Base-by-base conservation (phyloP, 2,888 invertebrate genomes). In the Lypha dubia region DNA sequence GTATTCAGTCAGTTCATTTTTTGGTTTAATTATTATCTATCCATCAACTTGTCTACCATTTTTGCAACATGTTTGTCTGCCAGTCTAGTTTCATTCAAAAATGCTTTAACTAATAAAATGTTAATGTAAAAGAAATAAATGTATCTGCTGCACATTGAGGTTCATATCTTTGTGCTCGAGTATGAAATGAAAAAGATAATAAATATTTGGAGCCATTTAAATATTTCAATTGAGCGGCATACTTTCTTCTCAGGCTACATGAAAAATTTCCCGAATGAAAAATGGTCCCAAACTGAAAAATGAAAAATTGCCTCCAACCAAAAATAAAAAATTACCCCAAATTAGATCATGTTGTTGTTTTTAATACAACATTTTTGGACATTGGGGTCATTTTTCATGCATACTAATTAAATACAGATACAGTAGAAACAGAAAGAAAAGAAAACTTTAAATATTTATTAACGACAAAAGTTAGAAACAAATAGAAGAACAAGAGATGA, bases 361-460 rank as follows among this genome's bases (percentile, higher is more conserved):
- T n/a, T n/a, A n/a, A n/a, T n/a, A n/a, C n/a, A n/a, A n/a, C n/a
- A n/a, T n/a, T n/a, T n/a, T n/a, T n/a, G n/a, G n/a, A n/a, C n/a
- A n/a, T n/a, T n/a, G n/a, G n/a, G n/a, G n/a, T n/a, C n/a, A n/a
- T n/a, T n/a, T n/a, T n/a, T n/a, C 28, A 62, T 68, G 20, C 49
- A 20, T 44, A n/a, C n/a, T 56, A 22, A 28, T 32, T 68, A 13
- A 1, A 11, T 11, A 17, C 1, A 28, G 2, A 5, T 28, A 28
- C 28, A 28, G n/a, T 28, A 28, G 28, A 28, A 4, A 49, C 17
- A 38, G 53, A 75, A 44, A 32, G 71, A 17, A 32, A 20, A 28
- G 41, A 32, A 44, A 24, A 20, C 20, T 44, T 51, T 49, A 75
- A 44, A 41, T 65, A 65, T 41, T 63, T 65, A 53, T 44, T 75